Percentiles rank a stretch among this genome's conserved stretches.
phyloP scores from a whole-genome alignment of 2,113 vertebrate species.

The Neolamprologus tretocephalus region DNA sequence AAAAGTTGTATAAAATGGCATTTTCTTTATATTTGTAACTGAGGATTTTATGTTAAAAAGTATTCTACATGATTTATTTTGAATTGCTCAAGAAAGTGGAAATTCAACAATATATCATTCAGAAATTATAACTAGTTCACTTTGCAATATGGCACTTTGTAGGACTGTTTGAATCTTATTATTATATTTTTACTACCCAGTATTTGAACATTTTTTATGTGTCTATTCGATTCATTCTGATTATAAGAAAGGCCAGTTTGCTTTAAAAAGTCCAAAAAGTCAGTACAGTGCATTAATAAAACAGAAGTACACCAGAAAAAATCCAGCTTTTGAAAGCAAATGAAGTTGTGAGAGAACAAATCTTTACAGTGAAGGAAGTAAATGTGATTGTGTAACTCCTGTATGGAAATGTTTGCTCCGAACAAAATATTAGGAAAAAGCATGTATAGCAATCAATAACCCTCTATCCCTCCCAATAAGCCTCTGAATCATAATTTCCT shows the following conservation, averaged over 20 bases:
- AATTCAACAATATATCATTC: neutral
- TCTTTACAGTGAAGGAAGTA: neutral
- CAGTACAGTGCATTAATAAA: neutral
- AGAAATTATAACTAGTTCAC: neutral
- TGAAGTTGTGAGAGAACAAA: neutral
- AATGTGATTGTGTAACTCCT: neutral
- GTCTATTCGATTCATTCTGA: neutral
- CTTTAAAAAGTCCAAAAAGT: neutral
- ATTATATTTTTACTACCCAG: neutral
- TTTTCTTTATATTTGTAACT: neutral
- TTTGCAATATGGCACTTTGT: neutral
- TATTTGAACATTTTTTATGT: neutral
- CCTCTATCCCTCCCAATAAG: neutral
- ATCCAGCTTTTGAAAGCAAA: neutral
- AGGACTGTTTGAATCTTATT: neutral
- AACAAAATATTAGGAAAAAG: neutral
- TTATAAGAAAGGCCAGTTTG: neutral
- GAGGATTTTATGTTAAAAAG: neutral
- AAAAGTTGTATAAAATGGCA: neutral
- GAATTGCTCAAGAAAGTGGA: neutral
- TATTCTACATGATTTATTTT: neutral
- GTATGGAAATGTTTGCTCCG: neutral
- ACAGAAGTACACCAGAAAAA: neutral
- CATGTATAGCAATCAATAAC: neutral
- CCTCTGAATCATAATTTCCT: neutral